Evolutionary conservation across 2,113 vertebrate species (phyloP), one percentile per base, ranked within the genome.

Genomic region (Ptychochromis oligacanthus): DNA sequence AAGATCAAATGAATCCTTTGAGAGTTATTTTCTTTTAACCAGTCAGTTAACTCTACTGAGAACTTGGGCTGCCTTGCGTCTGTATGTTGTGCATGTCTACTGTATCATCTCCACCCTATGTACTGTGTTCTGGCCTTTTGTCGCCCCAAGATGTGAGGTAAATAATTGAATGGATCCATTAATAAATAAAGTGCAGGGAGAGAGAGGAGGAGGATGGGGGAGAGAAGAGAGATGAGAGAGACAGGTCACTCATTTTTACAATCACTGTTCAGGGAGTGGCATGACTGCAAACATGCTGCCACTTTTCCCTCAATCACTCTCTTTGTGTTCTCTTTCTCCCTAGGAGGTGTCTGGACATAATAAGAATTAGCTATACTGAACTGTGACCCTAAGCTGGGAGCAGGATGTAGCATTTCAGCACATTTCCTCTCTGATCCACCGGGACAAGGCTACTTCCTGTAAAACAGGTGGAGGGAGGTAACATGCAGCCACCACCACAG

Each of bases 111-210:
- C 85, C 60, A 74, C 67, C 75, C 54, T 72, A 49, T 83, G 89
- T 88, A 74, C 80, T 81, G 77, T 22, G 62, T 62, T 82, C 85
- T 88, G 85, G 91, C 87, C 91, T 89, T 82, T 91, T 91, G 91
- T 89, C 74, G 75, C 91, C 58, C 83, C 89, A 75, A 90, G 90
- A 93, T 92, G 93, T 89, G 92, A 90, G 91, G 88, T 94, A 91
- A 95, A 95, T 95, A 95, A 95, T 94, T 95, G 90, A 94, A 94
- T 94, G 93, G 90, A 89, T 89, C 91, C 92, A 95, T 95, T 94
- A 95, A 95, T 95, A 95, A 95, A 93, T 95, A 93, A 95, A 94
- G 91, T 91, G 87, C 89, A 83, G 77, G 77, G 82, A 84, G 55
- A 15, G 62, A 28, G 59, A 24, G 67, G 38, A 24, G 31, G 70